Evolutionary conservation across 2,888 invertebrate genomes (phyloP).

Genomic region (Sepioteuthis lessoniana): DNA sequence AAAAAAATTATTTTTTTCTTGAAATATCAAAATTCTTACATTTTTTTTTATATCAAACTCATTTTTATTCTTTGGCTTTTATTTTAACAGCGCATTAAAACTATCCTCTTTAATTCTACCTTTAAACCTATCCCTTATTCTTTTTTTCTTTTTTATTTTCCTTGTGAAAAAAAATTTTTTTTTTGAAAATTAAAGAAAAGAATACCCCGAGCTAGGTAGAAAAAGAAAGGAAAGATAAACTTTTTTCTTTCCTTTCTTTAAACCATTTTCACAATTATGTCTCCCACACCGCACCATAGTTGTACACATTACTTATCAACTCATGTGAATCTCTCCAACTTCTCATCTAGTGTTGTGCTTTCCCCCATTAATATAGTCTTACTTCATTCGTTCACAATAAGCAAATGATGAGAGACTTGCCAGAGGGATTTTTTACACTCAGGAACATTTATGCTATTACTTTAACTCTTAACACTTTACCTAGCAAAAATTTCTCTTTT

Average conservation of each 20-base stretch:
- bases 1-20: no score
- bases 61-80: background rate
- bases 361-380: background rate
- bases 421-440: background rate
- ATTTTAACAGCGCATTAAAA: background rate
- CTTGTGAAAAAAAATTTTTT: background rate
- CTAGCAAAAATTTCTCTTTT: background rate
- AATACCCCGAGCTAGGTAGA: background rate
- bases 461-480: background rate
- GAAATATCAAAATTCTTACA: no score
- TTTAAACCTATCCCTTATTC: background rate
- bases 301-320: background rate
- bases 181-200: background rate
- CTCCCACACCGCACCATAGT: background rate
- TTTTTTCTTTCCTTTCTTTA: background rate
- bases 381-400: background rate
- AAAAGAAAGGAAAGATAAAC: background rate
- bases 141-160: background rate
- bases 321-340: background rate
- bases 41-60: no score
- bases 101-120: background rate
- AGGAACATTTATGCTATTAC: background rate
- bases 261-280: background rate
- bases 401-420: background rate
- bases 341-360: background rate